Evolutionary conservation across 1,140 invertebrate genomes (phyloP), one percentile per base, ranked within the genome.

Genomic region (Conopomorpha cramerella): DNA sequence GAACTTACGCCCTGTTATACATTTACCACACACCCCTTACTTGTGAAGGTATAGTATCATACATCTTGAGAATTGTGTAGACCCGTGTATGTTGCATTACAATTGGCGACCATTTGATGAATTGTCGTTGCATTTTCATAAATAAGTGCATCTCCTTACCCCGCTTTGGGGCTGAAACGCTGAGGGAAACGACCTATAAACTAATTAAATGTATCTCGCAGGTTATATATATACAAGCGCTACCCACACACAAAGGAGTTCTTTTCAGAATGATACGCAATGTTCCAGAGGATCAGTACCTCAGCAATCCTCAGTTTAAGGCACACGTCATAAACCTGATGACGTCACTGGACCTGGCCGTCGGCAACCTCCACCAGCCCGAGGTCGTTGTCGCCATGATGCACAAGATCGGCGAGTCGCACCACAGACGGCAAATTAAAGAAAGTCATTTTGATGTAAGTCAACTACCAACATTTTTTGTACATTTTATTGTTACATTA

Each of bases 291-390:
- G 73, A 82, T 0, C 76, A 86, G 34, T 58, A 88, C 34, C 34
- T 55, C 4, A 47, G 43, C 0, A 85, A 82, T 49, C 74, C 80
- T 23, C 81, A 77, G 44, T 83, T 89, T 43, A 80, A 83, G 46
- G 85, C 84, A 0, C 88, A 90, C 55, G 82, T 81, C 12, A 74
- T 80, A 2, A 82, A 78, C 41, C 77, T 89, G 4, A 78, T 89
- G 62, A 77, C 81, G 2, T 66, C 82, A 0, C 45, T 90, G 13
- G 78, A 77, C 36, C 74, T 76, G 4, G 72, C 85, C 0, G 77
- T 90, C 3, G 81, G 82, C 45, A 82, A 83, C 34, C 62, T 90
- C n/a, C 68, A 84, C 32, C 81, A 88, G 48, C 65, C 79, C 1
- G 80, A 80, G 17, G 59, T 85, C 8, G 68, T 88, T 15, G 64